Evolutionary conservation across 2,113 vertebrate species (phyloP).

Genomic region (Phrynosoma blainvillii): DNA sequence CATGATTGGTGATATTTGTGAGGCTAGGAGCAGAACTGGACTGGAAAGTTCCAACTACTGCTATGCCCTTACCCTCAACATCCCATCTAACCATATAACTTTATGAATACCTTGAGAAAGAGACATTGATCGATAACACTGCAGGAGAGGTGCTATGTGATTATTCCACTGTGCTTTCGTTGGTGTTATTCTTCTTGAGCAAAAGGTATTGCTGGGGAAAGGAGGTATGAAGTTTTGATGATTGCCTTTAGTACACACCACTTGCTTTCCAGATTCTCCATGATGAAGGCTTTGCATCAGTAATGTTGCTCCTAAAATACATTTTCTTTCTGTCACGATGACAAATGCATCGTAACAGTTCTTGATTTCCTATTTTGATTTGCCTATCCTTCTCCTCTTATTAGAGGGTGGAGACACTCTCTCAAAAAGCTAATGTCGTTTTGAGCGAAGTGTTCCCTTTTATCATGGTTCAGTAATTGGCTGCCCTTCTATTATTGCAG

Average conservation of each 20-base stretch:
- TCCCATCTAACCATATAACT: background rate
- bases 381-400: slow-evolving; percentile 17
- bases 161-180: background rate
- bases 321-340: slow-evolving; percentile 18
- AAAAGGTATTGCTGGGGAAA: slow-evolving; percentile 16
- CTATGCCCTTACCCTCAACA: background rate
- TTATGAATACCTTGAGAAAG: slow-evolving; percentile 14
- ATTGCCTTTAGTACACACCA: background rate
- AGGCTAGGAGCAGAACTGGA: background rate
- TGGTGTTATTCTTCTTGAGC: background rate
- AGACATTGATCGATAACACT: background rate
- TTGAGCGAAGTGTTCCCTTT: slow-evolving; percentile 25
- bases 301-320: background rate
- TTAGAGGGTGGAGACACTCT: slow-evolving; percentile 20
- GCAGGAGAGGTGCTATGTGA: background rate
- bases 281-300: slow-evolving; percentile 3
- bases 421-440: background rate
- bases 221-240: background rate
- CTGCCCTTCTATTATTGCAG: slow-evolving; percentile 20
- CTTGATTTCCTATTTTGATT: slow-evolving; percentile 29
- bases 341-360: slow-evolving; percentile 33
- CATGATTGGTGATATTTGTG: background rate
- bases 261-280: slow-evolving; percentile 9
- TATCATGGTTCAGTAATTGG: slow-evolving; percentile 17
- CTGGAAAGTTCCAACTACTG: background rate